Evolutionary conservation across 2,113 vertebrate genomes (phyloP), one percentile per base, ranked within the genome.

Genomic region (Antechinus flavipes): DNA sequence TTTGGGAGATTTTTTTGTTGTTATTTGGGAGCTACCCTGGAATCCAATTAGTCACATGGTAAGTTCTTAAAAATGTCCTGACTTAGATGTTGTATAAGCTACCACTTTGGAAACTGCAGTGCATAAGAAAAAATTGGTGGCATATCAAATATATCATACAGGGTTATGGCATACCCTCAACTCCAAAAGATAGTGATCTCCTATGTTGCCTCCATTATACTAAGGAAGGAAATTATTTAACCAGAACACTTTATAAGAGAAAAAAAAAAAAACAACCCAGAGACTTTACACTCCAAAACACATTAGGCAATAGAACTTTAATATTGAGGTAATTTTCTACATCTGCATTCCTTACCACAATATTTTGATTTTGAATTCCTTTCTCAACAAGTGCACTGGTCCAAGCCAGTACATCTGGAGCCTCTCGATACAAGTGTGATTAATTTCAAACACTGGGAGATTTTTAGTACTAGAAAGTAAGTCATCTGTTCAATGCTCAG

Each of bases 381-480:
- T 95, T 30, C 91, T 92, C 91, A 96, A 91, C 49, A 93, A 97
- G 25, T 91, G 26, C 2, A 24, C 0, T 94, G 23, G 10, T 97
- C 89, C 46, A 91, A 49, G 54, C 23, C 95, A 94, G 19, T 61
- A 90, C 27, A 95, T 54, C 91, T 96, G 90, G 55, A 35, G 14
- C 90, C 16, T 96, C 92, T 91, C 47, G 61, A 5, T 93, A 54
- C 91, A 93, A 68, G 58, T 90, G 90, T 0, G 0, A 91, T 94
- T 89, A 94, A 54, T 19, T 96, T 23, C 30, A 55, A 91, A 3
- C 54, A 95, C 53, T 54, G 11, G 54, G 23, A 30, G 93, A 42
- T n/a, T 97, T 95, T 93, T 68, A 55, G 58, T 95, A 95, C 68
- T 96, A 52, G 90, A 89, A 96, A 93, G 91, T 58, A 76, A 90